phyloP scores from a whole-genome alignment of 2,888 invertebrate species.

The Marasmarcha lunaedactyla region DNA sequence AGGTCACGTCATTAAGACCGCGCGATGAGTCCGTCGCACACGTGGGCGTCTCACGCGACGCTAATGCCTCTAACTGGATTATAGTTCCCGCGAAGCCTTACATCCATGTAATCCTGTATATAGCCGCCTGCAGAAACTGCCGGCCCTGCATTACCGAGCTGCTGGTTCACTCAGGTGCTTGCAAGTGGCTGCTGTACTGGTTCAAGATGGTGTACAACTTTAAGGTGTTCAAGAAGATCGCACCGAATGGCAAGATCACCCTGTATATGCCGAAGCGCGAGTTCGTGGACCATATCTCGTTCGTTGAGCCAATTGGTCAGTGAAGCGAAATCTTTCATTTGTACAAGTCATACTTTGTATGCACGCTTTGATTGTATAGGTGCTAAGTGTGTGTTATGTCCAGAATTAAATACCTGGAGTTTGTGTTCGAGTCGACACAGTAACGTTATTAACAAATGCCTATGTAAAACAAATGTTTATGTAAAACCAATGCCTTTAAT shows the following conservation, averaged over 20 bases:
- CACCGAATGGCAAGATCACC: slow-evolving; percentile 88
- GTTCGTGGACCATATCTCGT: slow-evolving; percentile 88
- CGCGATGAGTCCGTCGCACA: neutral
- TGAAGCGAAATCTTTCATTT: slow-evolving; percentile 7
- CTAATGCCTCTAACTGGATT: neutral
- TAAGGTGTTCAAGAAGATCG: slow-evolving; percentile 91
- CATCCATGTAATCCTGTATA: slow-evolving; percentile 7
- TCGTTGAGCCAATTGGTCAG: slow-evolving; percentile 87
- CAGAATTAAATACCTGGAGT: no score
- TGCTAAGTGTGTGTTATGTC: no score
- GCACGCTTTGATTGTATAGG: neutral
- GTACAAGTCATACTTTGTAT: no score
- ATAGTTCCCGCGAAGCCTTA: slow-evolving; percentile 1
- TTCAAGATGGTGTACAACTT: slow-evolving; percentile 89
- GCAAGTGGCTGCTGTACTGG: no score
- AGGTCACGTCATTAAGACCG: no score
- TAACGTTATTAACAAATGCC: no score
- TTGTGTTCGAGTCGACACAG: no score
- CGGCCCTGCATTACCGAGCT: no score
- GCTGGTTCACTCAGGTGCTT: no score
- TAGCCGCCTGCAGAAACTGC: slow-evolving; percentile 4
- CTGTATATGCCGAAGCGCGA: slow-evolving; percentile 89
- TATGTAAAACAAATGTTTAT: no score
- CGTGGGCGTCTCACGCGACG: neutral
- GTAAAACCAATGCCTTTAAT: no score